Evolutionary conservation across 2,113 vertebrate genomes (phyloP), one percentile per base, ranked within the genome.

Genomic region (Catharus fuscescens): DNA sequence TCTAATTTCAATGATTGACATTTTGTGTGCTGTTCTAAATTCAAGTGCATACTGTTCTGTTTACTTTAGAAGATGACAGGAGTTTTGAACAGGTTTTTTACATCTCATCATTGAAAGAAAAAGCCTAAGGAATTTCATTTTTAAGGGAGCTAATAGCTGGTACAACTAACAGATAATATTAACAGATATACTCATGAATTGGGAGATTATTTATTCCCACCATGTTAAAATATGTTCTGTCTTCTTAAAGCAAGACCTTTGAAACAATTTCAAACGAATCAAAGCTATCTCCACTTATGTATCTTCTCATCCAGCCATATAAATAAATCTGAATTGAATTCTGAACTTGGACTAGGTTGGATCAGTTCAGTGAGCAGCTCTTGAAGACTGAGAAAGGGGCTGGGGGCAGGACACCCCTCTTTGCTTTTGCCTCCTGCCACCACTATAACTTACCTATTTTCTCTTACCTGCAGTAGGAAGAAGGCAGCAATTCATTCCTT

Each of bases 1-100:
- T 92, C 61, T 92, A 85, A 95, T 95, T 87, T 87, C 38, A 50
- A 23, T 64, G 74, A 91, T 5, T 95, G 90, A 62, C 71, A 62
- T 80, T 80, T 90, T 48, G 6, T 70, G n/a, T 70, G 38, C 74
- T 59, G 44, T 18, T 93, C 44, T 70, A 80, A 94, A 95, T 82
- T 90, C 74, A 86, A 77, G 61, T 47, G 42, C 54, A 45, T 47
- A 62, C 52, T 82, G 56, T 73, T 80, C 74, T 91, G 45, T 82
- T 82, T 91, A 82, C 38, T 82, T 82, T 31, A 62, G 50, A 70
- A 90, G 29, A 88, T 8, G 24, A 82, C 26, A 79, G 25, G 20
- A 26, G 18, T 50, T 79, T 77, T 85, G 6, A 88, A 53, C 45
- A 44, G 21, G 18, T 66, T 83, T 53, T 86, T 89, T 77, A 36